phyloP scores from a whole-genome alignment of 1,140 invertebrate species.

The Tetragnatha versicolor region DNA sequence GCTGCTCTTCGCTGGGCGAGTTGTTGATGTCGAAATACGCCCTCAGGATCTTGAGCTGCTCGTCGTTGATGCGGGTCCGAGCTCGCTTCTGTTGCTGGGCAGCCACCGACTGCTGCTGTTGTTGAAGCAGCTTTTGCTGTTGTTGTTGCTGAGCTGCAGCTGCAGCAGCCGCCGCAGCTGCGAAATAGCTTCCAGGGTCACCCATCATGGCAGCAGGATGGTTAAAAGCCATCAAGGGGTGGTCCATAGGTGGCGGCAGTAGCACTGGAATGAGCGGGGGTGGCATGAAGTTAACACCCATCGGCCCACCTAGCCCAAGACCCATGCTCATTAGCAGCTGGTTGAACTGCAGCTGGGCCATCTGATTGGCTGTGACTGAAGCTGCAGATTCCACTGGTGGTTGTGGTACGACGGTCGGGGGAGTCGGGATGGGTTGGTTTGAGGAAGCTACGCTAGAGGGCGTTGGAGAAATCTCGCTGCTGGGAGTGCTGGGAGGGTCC shows the following conservation, averaged over 20 bases:
- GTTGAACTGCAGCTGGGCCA: slow-evolving; percentile 78
- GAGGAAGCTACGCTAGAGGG: slow-evolving; percentile 43
- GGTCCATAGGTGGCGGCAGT: slow-evolving; percentile 73
- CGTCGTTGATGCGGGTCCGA: slow-evolving; percentile 94
- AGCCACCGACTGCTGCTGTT: slow-evolving; percentile 61
- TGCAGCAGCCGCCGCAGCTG: too few species aligned
- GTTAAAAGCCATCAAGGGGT: slow-evolving; percentile 60
- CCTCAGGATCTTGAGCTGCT: slow-evolving; percentile 94
- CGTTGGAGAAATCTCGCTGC: slow-evolving; percentile 38
- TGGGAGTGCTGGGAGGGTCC: slow-evolving; percentile 22
- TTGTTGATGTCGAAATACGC: slow-evolving; percentile 99
- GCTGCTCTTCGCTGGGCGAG: slow-evolving; percentile 97
- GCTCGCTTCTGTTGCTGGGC: slow-evolving; percentile 87
- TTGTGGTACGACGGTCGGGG: slow-evolving; percentile 38
- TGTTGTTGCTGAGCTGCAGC: too few species aligned
- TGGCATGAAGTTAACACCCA: slow-evolving; percentile 80
- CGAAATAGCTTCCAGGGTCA: slow-evolving; percentile 60
- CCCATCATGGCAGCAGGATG: slow-evolving; percentile 55
- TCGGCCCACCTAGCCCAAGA: slow-evolving; percentile 71
- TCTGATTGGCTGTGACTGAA: slow-evolving; percentile 76
- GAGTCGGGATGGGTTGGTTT: slow-evolving; percentile 12
- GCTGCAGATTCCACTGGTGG: slow-evolving; percentile 32
- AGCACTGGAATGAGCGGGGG: slow-evolving; percentile 88
- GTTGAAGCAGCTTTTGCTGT: slow-evolving; percentile 65
- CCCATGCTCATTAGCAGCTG: slow-evolving; percentile 80